Evolutionary conservation across 2,113 vertebrate genomes (phyloP), one percentile per base, ranked within the genome.

Genomic region (Bos indicus): DNA sequence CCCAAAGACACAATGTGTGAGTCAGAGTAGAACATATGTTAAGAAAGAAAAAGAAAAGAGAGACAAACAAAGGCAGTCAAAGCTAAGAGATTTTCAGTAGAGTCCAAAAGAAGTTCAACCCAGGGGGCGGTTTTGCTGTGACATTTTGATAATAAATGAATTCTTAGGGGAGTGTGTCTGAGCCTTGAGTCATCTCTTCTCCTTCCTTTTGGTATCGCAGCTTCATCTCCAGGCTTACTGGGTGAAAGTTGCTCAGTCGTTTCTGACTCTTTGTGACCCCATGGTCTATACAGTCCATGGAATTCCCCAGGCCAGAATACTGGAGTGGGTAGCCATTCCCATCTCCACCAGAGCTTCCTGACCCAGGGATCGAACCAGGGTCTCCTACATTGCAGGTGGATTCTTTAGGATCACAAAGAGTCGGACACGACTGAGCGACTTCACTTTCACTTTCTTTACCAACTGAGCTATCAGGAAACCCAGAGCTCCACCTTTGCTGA

Each of bases 71-170:
- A 62, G 12, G 12, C 14, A 48, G 57, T 33, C 15, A 30, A 92
- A 91, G n/a, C 54, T 43, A 40, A 89, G 43, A 46, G 21, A 36
- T 92, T 71, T 62, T 59, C 48, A 23, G 15, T 12, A 26, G 1
- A 46, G 30, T 28, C 28, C 46, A 52, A 91, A 91, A 91, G 52
- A 81, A 89, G 5, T 48, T 74, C 52, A 57, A 26, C 26, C 14
- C 28, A 77, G 36, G n/a, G 4, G 64, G 25, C 3, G 10, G 43
- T 46, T 92, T 80, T 26, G 4, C 30, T 28, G 19, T 91, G 90
- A 96, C 28, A 30, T 51, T 36, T 62, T 25, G 84, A 84, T 59
- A 56, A 33, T 83, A 16, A 91, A 46, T 80, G 89, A 84, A 13
- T 71, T 33, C 36, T 57, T 60, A 23, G 33, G 5, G 23, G 40